A percentile compares a stretch with the other conserved stretches of the same genome.
Conservation (phyloP, 2,113 vertebrate genomes). For the Hippocampus comes region DNA sequence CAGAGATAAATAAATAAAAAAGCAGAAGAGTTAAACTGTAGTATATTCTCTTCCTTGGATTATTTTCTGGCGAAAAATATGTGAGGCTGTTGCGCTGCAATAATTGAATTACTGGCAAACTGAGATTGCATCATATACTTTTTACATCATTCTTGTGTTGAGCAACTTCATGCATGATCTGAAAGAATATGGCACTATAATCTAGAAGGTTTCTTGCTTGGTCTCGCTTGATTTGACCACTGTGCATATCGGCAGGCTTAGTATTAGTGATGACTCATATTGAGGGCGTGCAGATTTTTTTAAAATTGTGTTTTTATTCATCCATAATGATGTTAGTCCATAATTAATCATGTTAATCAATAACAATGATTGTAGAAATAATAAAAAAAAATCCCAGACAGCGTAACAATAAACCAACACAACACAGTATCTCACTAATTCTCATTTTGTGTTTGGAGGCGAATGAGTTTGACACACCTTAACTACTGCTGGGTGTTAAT, state of each 20-base stretch:
- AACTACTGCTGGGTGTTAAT: conserved; percentile 66
- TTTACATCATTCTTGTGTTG: conserved; percentile 7
- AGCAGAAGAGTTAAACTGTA: conserved; percentile 1
- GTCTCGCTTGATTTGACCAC: conserved; percentile 1
- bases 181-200: conserved; percentile 5
- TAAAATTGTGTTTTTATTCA: background rate
- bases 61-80: background rate
- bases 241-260: background rate
- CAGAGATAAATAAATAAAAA: background rate
- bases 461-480: conserved; percentile 53
- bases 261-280: background rate
- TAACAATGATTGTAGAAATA: background rate
- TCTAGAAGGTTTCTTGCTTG: background rate
- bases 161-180: conserved; percentile 20
- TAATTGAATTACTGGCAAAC: background rate
- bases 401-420: conserved; percentile 8
- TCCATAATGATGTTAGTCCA: too few relatives aligned
- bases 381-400: background rate
- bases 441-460: conserved; percentile 44
- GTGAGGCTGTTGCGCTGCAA: background rate
- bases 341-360: background rate
- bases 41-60: background rate
- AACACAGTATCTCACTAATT: conserved; percentile 46
- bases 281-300: background rate
- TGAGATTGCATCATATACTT: conserved; percentile 6